These are phyloP conservation scores for Sebastes flavidus DNA, from an alignment of 2,797 vertebrate species.

Conservation along the genomic window DNA sequence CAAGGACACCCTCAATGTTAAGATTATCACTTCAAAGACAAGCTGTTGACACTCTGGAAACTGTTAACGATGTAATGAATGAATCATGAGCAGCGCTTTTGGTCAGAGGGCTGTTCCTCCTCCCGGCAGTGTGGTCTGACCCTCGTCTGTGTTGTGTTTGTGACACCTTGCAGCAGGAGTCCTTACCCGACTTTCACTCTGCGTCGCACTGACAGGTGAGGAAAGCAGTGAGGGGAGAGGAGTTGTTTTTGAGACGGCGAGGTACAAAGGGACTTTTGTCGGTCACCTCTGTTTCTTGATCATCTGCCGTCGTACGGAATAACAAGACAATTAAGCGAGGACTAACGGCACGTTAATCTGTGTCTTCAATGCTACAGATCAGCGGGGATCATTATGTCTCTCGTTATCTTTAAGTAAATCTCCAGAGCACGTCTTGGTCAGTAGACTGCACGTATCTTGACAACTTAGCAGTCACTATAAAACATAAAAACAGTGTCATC, in stretches of 20 bases:
- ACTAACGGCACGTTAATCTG: constrained; percentile 64
- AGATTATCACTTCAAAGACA: constrained; percentile 86
- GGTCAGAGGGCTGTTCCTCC: constrained; percentile 70
- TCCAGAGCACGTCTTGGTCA: constrained; percentile 38
- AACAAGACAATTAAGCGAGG: constrained; percentile 66
- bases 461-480: constrained; percentile 18
- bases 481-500: constrained; percentile 22
- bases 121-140: constrained; percentile 48
- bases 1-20: constrained; percentile 83
- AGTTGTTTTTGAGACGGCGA: constrained; percentile 44
- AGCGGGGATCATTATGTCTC: constrained; percentile 52
- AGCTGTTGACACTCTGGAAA: constrained; percentile 82
- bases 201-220: constrained; percentile 48
- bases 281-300: constrained; percentile 64
- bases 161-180: constrained; percentile 54
- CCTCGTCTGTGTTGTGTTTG: constrained; percentile 46
- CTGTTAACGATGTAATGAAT: constrained; percentile 81
- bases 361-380: constrained; percentile 47
- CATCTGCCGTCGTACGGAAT: constrained; percentile 42
- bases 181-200: constrained; percentile 60
- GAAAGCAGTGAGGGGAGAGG: constrained; percentile 7
- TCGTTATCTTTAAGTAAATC: constrained; percentile 51
- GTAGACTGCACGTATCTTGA: constrained; percentile 5
- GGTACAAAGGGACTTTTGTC: constrained; percentile 63
- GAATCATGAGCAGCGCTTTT: constrained; percentile 75